Base-by-base conservation (phyloP, 2,888 invertebrate species). In the Netelia virgata region DNA sequence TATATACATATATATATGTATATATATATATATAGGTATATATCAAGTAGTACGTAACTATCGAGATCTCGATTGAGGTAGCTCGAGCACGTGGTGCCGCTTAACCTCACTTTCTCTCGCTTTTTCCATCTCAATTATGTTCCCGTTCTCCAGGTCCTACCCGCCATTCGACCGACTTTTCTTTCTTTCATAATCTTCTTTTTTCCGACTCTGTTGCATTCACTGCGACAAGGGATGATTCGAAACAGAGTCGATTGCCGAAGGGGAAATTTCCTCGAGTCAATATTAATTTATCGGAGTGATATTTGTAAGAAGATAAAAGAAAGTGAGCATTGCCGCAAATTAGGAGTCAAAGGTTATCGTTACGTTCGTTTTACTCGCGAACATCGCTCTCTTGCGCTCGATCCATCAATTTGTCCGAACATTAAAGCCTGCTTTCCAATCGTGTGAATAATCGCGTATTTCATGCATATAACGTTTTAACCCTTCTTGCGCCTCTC, bases 31-130 rank as follows among this genome's bases (percentile, higher is more conserved):
- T n/a, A n/a, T 73, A 66, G 20, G 18, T 16, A 61, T 77, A 28
- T 23, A 59, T 43, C 5, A 18, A 23, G 41, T 57, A 23, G 41
- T 57, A 66, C n/a, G 23, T 57, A 43, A 57, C 55, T 20, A 64
- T 36, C 55, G 43, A 36, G 55, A 41, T 59, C 57, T 79, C 72
- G 43, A 66, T 47, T 55, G 79, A 41, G 63, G 72, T 70, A 64
- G 63, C 64, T 61, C 59, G 43, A 68, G 16, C 59, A 59, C 57
- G 43, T 68, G 66, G 57, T 23, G 55, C 18, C 68, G 41, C 20
- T 57, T 36, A 41, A 68, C 50, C 47, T 59, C 47, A 20, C 18
- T 47, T 23, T 53, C 16, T 57, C 55, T 23, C 68, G 8, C 57
- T 68, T 50, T 77, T 68, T 76, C 47, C 23, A 66, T 66, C 28